These are phyloP conservation scores for Hydrozoanthus gracilis DNA, from an alignment of 92 coral and sea anemone species.

Conservation along the genomic window DNA sequence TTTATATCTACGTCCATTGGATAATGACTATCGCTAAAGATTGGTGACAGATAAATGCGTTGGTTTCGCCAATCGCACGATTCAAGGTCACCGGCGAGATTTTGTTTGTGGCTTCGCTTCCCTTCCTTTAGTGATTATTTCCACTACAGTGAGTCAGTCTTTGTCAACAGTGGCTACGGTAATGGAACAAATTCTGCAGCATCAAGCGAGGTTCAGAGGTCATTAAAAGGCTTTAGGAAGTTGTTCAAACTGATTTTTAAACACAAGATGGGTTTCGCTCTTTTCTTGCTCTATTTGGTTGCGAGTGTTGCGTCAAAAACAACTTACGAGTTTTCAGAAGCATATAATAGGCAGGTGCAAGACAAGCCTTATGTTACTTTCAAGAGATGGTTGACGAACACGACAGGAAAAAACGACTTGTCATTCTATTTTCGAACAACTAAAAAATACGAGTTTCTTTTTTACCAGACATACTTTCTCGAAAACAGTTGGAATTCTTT, in stretches of 20 bases:
- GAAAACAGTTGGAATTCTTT: neutral
- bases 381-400: conserved; percentile 8
- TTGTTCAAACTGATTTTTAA: neutral
- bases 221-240: neutral
- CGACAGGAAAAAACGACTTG: neutral
- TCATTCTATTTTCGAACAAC: conserved; percentile 21
- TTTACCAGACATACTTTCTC: conserved; percentile 3
- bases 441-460: conserved; percentile 5
- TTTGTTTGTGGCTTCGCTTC: conserved; percentile 17
- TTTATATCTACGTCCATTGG: conserved; percentile 9
- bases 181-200: neutral
- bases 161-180: neutral
- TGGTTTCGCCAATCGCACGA: conserved; percentile 5
- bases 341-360: neutral
- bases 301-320: conserved; percentile 26
- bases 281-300: neutral
- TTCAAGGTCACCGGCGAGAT: neutral
- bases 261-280: neutral
- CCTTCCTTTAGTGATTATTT: neutral
- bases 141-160: neutral
- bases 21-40: conserved; percentile 8
- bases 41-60: conserved; percentile 40
- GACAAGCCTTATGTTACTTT: neutral
- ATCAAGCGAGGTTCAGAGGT: neutral
- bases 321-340: neutral